Evolutionary conservation across 2,797 vertebrate species (phyloP).

Genomic region (Pelodytes ibericus): DNA sequence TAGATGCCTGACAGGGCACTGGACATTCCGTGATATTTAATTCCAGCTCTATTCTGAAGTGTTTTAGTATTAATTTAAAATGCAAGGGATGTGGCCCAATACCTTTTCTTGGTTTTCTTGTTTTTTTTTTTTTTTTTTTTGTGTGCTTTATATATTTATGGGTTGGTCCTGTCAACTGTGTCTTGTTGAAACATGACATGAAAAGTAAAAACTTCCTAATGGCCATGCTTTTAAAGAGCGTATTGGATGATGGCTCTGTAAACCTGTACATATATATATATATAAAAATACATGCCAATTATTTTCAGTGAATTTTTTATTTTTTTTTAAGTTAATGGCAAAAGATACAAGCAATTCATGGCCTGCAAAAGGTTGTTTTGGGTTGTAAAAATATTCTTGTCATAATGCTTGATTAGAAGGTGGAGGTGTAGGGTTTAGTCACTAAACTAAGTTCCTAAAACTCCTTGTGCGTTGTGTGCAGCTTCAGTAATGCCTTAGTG

Average conservation of each 20-base stretch:
- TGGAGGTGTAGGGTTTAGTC: too few species aligned
- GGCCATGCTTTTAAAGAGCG: conserved; percentile 60
- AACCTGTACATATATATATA: conserved; percentile 34
- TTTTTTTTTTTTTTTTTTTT: too few species aligned
- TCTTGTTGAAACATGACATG: not conserved
- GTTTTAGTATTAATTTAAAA: not conserved
- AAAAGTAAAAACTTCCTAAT: not conserved
- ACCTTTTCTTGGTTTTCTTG: not conserved
- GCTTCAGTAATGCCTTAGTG: too few species aligned
- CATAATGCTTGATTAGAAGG: too few species aligned
- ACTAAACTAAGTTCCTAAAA: too few species aligned
- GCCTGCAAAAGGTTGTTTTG: too few species aligned
- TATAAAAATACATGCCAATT: conserved; percentile 25
- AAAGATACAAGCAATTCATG: not conserved
- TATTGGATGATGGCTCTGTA: conserved; percentile 45
- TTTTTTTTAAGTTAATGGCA: conserved; percentile 22
- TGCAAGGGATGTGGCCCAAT: not conserved
- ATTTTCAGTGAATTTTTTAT: conserved; percentile 42
- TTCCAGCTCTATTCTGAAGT: not conserved
- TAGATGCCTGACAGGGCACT: not conserved
- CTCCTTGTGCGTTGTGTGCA: too few species aligned
- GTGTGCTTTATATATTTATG: not conserved
- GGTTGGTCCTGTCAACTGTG: not conserved
- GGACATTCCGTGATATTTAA: conserved; percentile 1
- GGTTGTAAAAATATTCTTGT: too few species aligned